phyloP scores from a whole-genome alignment of 2,888 invertebrate genomes.

The Andrena fulva region DNA sequence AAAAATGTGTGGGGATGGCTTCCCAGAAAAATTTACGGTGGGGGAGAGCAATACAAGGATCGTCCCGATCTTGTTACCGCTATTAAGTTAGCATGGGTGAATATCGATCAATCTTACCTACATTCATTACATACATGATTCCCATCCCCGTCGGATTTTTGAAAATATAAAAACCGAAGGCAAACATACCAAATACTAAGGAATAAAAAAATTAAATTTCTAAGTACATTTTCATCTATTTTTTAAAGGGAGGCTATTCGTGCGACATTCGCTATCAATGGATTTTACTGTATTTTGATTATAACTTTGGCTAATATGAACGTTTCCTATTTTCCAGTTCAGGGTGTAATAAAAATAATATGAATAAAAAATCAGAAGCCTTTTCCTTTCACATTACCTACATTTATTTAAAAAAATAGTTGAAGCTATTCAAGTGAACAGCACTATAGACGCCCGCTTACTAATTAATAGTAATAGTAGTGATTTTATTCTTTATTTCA shows the following conservation, averaged over 20 bases:
- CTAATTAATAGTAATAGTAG: too few species aligned
- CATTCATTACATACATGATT: neutral
- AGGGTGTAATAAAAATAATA: neutral
- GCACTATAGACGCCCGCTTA: too few species aligned
- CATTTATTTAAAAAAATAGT: too few species aligned
- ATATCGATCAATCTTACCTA: neutral
- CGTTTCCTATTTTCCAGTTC: neutral
- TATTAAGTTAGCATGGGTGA: neutral
- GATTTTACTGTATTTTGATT: neutral
- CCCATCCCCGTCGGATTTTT: neutral
- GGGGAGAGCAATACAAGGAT: neutral
- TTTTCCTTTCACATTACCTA: too few species aligned
- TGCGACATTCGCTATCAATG: too few species aligned
- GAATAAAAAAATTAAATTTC: neutral
- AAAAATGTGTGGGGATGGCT: constrained; percentile 1
- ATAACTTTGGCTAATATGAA: neutral
- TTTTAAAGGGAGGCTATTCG: too few species aligned
- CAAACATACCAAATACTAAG: neutral
- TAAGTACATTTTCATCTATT: neutral
- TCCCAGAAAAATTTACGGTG: neutral
- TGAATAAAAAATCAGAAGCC: too few species aligned
- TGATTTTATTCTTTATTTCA: too few species aligned
- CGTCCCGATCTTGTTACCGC: neutral
- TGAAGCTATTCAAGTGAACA: too few species aligned
- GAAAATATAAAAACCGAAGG: neutral